Evolutionary conservation across 92 coral and sea anemone species (phyloP), one percentile per base, ranked within the genome.

Genomic region (Epizoanthus rinbou): DNA sequence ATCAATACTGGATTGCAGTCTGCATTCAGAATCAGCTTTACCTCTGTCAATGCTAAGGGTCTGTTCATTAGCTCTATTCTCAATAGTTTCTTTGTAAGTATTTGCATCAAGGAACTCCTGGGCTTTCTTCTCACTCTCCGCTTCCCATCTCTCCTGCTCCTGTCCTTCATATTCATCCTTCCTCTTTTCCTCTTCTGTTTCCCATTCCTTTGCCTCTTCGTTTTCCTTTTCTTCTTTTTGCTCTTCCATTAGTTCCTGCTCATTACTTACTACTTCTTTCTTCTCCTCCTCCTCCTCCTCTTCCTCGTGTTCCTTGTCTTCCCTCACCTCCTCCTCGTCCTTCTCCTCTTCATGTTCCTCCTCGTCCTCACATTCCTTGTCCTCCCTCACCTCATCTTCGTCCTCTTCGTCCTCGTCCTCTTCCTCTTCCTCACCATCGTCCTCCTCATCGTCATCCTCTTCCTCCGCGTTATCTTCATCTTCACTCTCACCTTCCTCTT

Each of bases 351-450:
- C 87, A 13, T 65, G 78, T 1, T 82, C 88, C 10, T 50, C 85
- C 16, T 86, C 87, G 17, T 65, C 81, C 3, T 82, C 88, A 1
- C 75, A 83, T 8, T 85, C 74, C 19, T 69, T 28, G 31, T 28
- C 1, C 31, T 28, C 31, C 31, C 31, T 28, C 31, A 28, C 31
- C 31, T 28, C 31, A 2, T 85, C 80, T 15, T 66, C 85, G 3
- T 84, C 87, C 0, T 85, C 86, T 8, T 85, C 82, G 3, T 52
- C 85, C 17, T 86, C 87, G 18, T 65, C 93, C 31, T 89, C 92
- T 33, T 86, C 84, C 18, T 67, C 85, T 6, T 86, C 91, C 3
- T 86, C 86, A 3, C 79, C 87, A 0, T 73, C 86, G 28, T 70
- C 88, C 6, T 86, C 84, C 6, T 75, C 87, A 6, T 69, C 89